Evolutionary conservation across 2,113 vertebrate species (phyloP), one percentile per base, ranked within the genome.

Genomic region (Suncus etruscus): DNA sequence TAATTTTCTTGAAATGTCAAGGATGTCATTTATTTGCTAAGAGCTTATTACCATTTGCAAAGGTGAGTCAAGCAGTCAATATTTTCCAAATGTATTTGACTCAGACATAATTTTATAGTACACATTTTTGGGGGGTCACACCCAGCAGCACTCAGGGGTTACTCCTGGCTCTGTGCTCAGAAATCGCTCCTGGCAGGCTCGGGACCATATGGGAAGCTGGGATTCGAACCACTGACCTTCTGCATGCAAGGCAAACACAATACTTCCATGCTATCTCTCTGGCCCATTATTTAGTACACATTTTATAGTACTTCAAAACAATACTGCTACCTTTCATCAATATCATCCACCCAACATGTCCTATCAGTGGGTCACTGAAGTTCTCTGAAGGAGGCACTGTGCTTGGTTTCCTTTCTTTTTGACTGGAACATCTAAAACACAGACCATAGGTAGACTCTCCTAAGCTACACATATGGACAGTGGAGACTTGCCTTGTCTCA

Each of bases 51-150:
- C 85, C 18, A 18, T 87, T 78, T 91, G 69, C 61, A 87, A 84
- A 77, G 84, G 16, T n/a, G 87, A 15, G 29, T 80, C 25, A 45
- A 68, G 25, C 31, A 39, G 39, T 73, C 70, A 69, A 63, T 31
- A 69, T 74, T 90, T 92, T 73, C 51, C 54, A 50, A 77, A 75
- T 7, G 68, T 72, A 58, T 16, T 32, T 87, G 39, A 29, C n/a
- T 77, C 88, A 54, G 25, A 48, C 79, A 85, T 87, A 87, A 24
- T 39, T 87, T 87, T 68, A 86, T 2, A 58, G 87, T 29, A 88
- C 10, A 58, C 16, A 20, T n/a, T n/a, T n/a, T n/a, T n/a, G n/a
- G n/a, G n/a, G n/a, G n/a, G n/a, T n/a, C n/a, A n/a, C n/a, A n/a
- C n/a, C n/a, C n/a, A n/a, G n/a, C n/a, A n/a, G n/a, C n/a, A n/a